Evolutionary conservation across 2,113 vertebrate species (phyloP).

Genomic region (Donacobius atricapilla): DNA sequence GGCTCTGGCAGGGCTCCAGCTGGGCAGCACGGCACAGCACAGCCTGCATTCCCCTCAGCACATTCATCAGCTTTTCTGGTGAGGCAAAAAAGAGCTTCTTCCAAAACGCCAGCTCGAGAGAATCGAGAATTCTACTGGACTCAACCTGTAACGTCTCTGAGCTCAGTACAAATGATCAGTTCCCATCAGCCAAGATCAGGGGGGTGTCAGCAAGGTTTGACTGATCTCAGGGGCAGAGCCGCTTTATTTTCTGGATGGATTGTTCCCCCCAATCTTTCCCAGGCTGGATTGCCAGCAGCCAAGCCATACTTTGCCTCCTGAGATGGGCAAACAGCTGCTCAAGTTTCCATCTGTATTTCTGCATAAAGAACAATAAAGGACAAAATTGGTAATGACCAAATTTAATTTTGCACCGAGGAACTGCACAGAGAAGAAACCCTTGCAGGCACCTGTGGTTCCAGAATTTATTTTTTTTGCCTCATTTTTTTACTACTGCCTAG

Average conservation of each 20-base stretch:
- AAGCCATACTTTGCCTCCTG: background rate
- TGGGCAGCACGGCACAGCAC: background rate
- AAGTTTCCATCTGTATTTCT: slow-evolving; percentile 43
- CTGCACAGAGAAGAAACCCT: background rate
- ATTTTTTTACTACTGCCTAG: background rate
- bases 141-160: background rate
- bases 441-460: background rate
- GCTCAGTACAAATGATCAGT: background rate
- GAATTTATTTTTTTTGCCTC: background rate
- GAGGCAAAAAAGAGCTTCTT: background rate
- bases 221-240: background rate
- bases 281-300: background rate
- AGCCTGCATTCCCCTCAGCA: background rate
- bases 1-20: background rate
- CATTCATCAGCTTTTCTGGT: background rate
- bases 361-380: background rate
- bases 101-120: fast-evolving
- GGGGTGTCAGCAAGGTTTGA: background rate
- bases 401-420: background rate
- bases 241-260: slow-evolving; percentile 41
- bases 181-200: background rate
- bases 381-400: background rate
- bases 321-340: background rate
- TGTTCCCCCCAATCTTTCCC: slow-evolving; percentile 39
- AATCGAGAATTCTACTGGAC: fast-evolving